Conservation (phyloP, 2,888 invertebrate species). For the Ptychoptera albimana region DNA sequence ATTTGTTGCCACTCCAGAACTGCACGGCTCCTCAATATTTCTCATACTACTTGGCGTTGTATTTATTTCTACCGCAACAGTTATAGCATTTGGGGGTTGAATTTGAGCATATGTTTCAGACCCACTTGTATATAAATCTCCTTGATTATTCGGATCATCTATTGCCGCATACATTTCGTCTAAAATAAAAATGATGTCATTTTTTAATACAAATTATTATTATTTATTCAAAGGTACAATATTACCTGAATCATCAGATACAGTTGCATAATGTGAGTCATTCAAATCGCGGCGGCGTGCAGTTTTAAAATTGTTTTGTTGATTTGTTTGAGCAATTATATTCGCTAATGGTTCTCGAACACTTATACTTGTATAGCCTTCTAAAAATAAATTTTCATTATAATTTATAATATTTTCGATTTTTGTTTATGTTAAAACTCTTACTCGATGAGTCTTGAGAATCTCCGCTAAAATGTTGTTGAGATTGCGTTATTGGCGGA, state of each 20-base stretch:
- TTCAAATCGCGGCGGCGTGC: conserved; percentile 25
- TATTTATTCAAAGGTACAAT: background rate
- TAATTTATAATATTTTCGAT: background rate
- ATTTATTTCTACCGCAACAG: conserved; percentile 29
- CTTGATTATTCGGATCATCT: conserved; percentile 52
- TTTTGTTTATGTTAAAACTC: conserved; percentile 14
- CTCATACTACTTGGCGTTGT: conserved; percentile 9
- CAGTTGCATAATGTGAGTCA: conserved; percentile 74
- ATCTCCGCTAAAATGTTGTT: conserved; percentile 72
- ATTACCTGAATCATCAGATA: conserved; percentile 76
- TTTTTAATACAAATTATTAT: background rate
- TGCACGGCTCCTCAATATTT: background rate
- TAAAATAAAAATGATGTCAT: too few relatives aligned
- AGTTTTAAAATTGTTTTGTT: conserved; percentile 28
- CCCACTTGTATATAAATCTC: conserved; percentile 51
- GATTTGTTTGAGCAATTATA: conserved; percentile 48
- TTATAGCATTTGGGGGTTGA: conserved; percentile 35
- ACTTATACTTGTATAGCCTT: conserved; percentile 84
- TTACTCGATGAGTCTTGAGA: conserved; percentile 77
- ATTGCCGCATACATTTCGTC: conserved; percentile 88
- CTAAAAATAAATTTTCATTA: conserved; percentile 31
- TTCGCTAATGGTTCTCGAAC: conserved; percentile 76
- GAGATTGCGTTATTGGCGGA: conserved; percentile 46
- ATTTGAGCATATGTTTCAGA: conserved; percentile 82
- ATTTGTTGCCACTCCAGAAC: conserved; percentile 15